Base-by-base conservation (phyloP, 2,888 invertebrate genomes). In the Aricia artaxerxes region DNA sequence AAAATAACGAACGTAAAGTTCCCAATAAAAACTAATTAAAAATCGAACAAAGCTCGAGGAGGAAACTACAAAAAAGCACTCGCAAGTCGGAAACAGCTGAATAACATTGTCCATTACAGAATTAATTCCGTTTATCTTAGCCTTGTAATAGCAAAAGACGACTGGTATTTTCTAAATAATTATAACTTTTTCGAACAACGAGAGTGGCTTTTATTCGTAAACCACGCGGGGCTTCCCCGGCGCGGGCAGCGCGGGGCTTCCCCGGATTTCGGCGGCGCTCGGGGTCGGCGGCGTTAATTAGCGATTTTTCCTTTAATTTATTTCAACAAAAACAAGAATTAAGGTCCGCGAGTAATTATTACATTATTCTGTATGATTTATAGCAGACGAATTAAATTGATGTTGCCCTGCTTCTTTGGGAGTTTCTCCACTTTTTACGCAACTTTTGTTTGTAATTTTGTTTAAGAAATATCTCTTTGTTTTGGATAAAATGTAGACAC, bases 331-430 rank as follows among this genome's bases (percentile, higher is more conserved):
- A 78, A 73, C 78, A 78, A 53, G 73, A 73, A 73, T 75, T 60
- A 75, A 76, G 76, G 57, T 57, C 35, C 76, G 76, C 76, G 73
- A 78, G 73, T 78, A 78, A 78, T 78, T 78, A 78, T 78, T 60
- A 78, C 61, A 53, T 78, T 78, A 78, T 78, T 78, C 60, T 40
- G 73, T 73, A 60, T 78, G 78, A 78, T 78, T 78, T 78, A 78
- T 78, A 73, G 76, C 53, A 53, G 57, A 53, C 31, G 76, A 53
- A 76, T 76, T 31, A 57, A 76, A 76, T 57, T 76, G 57, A 76
- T 76, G 76, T 31, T 35, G 76, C 53, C 57, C 35, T 31, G 53
- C 16, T 53, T 57, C 53, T 31, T 53, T 35, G 76, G 76, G 31
- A 53, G 16, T 57, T 76, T 35, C 31, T 76, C 9, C 2, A 44